Evolutionary conservation across 2,113 vertebrate species (phyloP), one percentile per base, ranked within the genome.

Genomic region (Amia ocellicauda): DNA sequence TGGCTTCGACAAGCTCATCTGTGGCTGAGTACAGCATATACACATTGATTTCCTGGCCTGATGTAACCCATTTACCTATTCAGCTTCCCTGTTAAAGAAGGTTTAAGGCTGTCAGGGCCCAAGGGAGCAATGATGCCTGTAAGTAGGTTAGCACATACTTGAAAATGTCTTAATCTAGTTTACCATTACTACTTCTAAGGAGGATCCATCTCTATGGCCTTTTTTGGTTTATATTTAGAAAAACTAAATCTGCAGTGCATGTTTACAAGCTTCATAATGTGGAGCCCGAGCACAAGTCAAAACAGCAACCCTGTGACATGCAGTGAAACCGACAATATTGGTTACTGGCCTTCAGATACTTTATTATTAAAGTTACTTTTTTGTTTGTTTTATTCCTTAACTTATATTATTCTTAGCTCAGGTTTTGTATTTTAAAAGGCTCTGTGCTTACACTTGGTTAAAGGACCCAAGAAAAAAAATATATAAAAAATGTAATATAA

Each of bases 31-130:
- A 83, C 80, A 88, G 80, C 82, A 81, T 79, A 83, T 83, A 83
- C 87, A 80, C 89, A 91, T 91, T 88, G 90, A 93, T 92, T 89
- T 90, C 89, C 87, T 82, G 81, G 87, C 83, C 87, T 86, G 82
- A 86, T 85, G 74, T 85, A 88, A 86, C 87, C 88, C 89, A 88
- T 90, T 89, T 90, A 89, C 86, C 88, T 90, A 89, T 88, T 89
- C 90, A 88, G 83, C 88, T 80, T 78, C 83, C 88, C 86, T 60
- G 80, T 82, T 86, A 85, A 83, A 85, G 83, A 87, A 84, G 84
- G 87, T 86, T 84, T 80, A 81, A 83, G 80, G 86, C 85, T 86
- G 82, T 79, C 76, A 69, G 72, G 83, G 74, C 89, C 84, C 88
- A 73, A 55, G 88, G 88, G 89, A 92, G 79, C 86, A 76, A 87